A percentile compares a stretch with the other conserved stretches of the same genome.
Evolutionary conservation across 2,888 invertebrate species (phyloP).

Genomic region (Phoronis australis): DNA sequence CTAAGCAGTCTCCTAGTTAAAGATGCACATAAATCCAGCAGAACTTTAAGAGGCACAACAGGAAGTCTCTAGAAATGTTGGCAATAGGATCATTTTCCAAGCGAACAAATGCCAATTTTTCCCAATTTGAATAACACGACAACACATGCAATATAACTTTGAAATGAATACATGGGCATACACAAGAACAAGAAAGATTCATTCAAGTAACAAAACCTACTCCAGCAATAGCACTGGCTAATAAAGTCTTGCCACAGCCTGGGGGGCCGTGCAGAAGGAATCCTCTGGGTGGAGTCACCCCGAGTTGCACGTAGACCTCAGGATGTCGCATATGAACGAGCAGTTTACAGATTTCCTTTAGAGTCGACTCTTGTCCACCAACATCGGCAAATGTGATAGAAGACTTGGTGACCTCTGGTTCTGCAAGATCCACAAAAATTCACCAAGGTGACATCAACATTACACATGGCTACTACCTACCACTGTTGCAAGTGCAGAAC

Average conservation of each 20-base stretch:
- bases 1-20: too few species aligned
- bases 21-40: too few species aligned
- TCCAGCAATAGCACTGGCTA: constrained; percentile 56
- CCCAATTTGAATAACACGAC: background rate
- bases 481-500: background rate
- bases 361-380: constrained; percentile 70
- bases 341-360: constrained; percentile 66
- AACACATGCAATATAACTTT: too few species aligned
- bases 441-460: background rate
- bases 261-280: constrained; percentile 93
- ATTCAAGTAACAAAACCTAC: constrained; percentile 30
- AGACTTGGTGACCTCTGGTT: constrained; percentile 31
- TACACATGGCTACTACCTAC: background rate
- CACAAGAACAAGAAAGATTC: too few species aligned
- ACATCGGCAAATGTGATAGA: constrained; percentile 66
- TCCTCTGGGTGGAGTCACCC: constrained; percentile 82
- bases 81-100: too few species aligned
- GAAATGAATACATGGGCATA: too few species aligned
- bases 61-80: too few species aligned
- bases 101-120: too few species aligned
- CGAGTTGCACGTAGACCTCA: constrained; percentile 78
- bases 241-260: constrained; percentile 72
- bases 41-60: too few species aligned
- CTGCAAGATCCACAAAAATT: constrained; percentile 13
- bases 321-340: constrained; percentile 84